Percentiles rank a stretch among this genome's conserved stretches.
Conservation (phyloP, 2,797 vertebrate genomes). For the Acestrorhynchus altus region DNA sequence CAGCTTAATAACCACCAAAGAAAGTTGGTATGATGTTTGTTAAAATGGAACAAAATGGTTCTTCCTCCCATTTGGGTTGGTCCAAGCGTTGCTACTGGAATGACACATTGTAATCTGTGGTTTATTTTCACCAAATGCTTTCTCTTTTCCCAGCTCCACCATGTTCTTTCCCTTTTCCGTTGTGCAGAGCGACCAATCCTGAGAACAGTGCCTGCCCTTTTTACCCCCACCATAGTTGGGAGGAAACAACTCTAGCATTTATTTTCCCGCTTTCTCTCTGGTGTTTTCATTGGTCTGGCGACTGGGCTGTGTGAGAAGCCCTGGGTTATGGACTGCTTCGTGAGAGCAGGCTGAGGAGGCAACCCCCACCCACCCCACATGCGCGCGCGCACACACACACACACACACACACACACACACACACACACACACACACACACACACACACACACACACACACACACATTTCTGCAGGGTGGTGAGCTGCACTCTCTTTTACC, state of each 20-base stretch:
- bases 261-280: slow-evolving; percentile 54
- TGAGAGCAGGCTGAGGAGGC: slow-evolving; percentile 38
- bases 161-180: slow-evolving; percentile 46
- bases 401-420: slow-evolving; percentile 26
- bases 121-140: slow-evolving; percentile 38
- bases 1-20: too few relatives aligned
- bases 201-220: slow-evolving; percentile 41
- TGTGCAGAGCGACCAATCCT: slow-evolving; percentile 40
- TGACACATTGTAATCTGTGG: neutral
- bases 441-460: neutral
- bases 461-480: slow-evolving; percentile 22
- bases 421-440: slow-evolving; percentile 46
- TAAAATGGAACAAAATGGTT: too few relatives aligned
- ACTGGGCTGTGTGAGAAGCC: slow-evolving; percentile 22
- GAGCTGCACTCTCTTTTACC: slow-evolving; percentile 16
- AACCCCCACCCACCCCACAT: slow-evolving; percentile 23
- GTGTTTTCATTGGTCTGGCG: slow-evolving; percentile 58
- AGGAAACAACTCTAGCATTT: slow-evolving; percentile 53
- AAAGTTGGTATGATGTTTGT: too few relatives aligned
- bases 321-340: slow-evolving; percentile 39
- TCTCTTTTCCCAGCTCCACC: slow-evolving; percentile 18
- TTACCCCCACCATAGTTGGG: slow-evolving; percentile 39
- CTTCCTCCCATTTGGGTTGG: too few relatives aligned
- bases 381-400: neutral
- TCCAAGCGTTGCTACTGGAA: neutral